Evolutionary conservation across 2,797 vertebrate genomes (phyloP).

Genomic region (Acropternis orthonyx): DNA sequence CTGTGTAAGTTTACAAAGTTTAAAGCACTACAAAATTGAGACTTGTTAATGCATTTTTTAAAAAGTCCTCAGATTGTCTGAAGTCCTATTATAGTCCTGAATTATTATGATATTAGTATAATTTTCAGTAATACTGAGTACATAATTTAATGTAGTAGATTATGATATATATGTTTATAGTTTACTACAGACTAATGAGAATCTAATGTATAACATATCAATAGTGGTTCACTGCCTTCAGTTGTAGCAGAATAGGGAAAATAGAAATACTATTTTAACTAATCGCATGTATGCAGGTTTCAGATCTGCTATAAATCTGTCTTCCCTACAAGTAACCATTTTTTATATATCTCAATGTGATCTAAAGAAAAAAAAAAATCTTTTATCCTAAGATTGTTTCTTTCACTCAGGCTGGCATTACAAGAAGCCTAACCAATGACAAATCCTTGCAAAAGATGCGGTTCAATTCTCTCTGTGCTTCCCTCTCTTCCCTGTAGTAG

Average conservation of each 20-base stretch:
- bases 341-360: not conserved
- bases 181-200: not conserved
- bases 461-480: not conserved
- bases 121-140: not conserved
- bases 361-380: not conserved
- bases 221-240: not conserved
- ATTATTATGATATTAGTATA: not conserved
- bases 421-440: not conserved
- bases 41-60: not conserved
- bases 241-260: not conserved
- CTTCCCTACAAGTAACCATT: not conserved
- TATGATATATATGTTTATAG: not conserved
- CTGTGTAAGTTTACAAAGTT: not conserved
- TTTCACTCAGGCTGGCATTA: not conserved
- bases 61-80: not conserved
- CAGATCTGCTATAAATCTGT: not conserved
- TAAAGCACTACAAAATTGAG: not conserved
- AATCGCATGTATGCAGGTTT: not conserved
- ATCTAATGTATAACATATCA: not conserved
- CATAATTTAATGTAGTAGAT: not conserved
- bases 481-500: not conserved
- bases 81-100: not conserved
- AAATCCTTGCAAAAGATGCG: not conserved
- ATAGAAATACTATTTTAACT: not conserved
- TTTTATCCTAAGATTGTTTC: not conserved